Base-by-base conservation (phyloP, 2,113 vertebrate genomes). In the Pseudopipra pipra region DNA sequence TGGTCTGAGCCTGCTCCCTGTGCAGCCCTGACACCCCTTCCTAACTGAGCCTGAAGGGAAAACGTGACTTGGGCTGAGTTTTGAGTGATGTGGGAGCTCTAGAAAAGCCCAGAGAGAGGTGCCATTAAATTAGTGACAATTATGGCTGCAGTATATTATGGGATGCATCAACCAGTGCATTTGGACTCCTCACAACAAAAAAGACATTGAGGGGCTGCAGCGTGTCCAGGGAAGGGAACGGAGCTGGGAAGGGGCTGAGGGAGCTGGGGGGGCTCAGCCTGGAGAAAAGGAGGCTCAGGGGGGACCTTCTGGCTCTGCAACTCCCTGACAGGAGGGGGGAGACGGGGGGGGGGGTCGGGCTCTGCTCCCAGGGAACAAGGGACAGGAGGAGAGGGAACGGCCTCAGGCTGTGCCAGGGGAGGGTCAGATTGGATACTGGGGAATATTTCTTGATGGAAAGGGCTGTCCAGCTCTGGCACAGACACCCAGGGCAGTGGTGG, bases 161-260 rank as follows among this genome's bases (percentile, higher is more conserved):
- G 54, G 43, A 81, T 62, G n/a, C 23, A 81, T 14, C 10, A 70
- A 12, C 4, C 30, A 58, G 9, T 51, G 37, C 44, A 74, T 74
- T 81, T 59, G 37, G 44, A 28, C 15, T 12, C 25, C 41, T 56
- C 11, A 30, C n/a, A 17, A 30, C 37, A 41, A 25, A 31, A 68
- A 43, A 10, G 30, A 63, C 3, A 41, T 0, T 4, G 35, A 80
- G 35, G 30, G 25, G 35, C 7, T 65, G 49, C 41, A 56, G 41
- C 0, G 0, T 21, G 10, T 41, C 7, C 66, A 65, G 56, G 2
- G 24, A 6, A n/a, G 8, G 8, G 12, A 54, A 71, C 0, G 0
- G 33, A 20, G 12, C 23, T 78, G 65, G 65, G 14, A 52, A 39
- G 24, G 47, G 22, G 51, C 71, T 85, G 61, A 66, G 31, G 17